Evolutionary conservation across 1,140 invertebrate genomes (phyloP), one percentile per base, ranked within the genome.

Genomic region (Neuroterus valhalla): DNA sequence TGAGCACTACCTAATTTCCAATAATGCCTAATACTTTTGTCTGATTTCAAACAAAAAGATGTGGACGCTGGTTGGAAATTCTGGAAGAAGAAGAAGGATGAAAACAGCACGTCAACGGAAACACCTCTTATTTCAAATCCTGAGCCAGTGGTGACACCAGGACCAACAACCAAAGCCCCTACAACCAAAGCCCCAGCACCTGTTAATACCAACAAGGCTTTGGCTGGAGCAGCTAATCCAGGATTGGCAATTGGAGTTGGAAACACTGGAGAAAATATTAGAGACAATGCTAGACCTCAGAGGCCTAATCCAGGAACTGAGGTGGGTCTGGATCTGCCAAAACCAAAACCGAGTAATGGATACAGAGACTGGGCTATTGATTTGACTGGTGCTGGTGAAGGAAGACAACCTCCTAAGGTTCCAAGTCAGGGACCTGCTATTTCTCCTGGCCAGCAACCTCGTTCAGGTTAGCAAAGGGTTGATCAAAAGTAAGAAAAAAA

Each of bases 251-350:
- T 87, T n/a, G 87, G 84, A 2, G 78, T 80, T 0, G 78, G 78
- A 6, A 80, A 66, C 3, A 73, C 72, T 2, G 82, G 80, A 15
- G 67, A 43, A 2, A 82, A 81, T n/a, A 78, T 83, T 5, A 75
- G 69, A 66, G 74, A 85, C n/a, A 86, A 81, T 55, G 75, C 74
- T 0, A 76, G 67, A 52, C 76, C 81, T 0, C 75, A 67, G 26
- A 81, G 62, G 68, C 85, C 85, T 8, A 88, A 82, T 78, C 87
- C 88, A 1, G 87, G 86, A 8, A 88, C 88, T 1, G 87, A 89
- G 50, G 86, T 90, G 1, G 88, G 87, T 21, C 77, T 81, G 3
- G 87, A 89, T 74, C 62, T 82, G 38, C 69, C 79, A 0, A 19
- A 10, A 17, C 23, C 81, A 0, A 85, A 77, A 38, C 81, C 84